These are phyloP conservation scores for Caenorhabditis doughertyi DNA, from an alignment of 2,888 invertebrate species.

Conservation along the genomic window DNA sequence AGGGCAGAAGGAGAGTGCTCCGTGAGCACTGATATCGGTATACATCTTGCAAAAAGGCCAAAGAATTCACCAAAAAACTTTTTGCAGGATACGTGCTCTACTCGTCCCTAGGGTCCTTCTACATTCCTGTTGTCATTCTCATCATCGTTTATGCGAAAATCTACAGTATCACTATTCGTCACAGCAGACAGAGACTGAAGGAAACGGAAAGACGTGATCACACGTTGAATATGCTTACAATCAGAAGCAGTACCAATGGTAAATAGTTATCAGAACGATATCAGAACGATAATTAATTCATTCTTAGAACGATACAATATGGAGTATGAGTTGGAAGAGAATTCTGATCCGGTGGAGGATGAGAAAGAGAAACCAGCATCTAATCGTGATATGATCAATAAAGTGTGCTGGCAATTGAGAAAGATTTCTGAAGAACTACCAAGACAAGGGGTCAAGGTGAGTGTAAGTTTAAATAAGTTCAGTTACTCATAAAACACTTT, in stretches of 20 bases:
- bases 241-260: conserved; percentile 60
- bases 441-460: conserved; percentile 58
- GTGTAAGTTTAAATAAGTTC: conserved; percentile 14
- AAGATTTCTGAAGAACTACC: conserved; percentile 69
- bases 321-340: conserved; percentile 73
- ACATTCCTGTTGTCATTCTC: conserved; percentile 92
- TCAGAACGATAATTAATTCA: not conserved
- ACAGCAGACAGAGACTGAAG: conserved; percentile 79
- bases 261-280: conserved; percentile 2
- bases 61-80: conserved; percentile 5
- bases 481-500: not conserved
- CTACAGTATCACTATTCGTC: conserved; percentile 81
- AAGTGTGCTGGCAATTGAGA: conserved; percentile 71
- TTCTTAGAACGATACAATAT: conserved; percentile 58
- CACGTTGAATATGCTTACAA: conserved; percentile 73
- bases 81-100: conserved; percentile 92
- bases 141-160: conserved; percentile 82
- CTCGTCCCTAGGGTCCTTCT: conserved; percentile 98
- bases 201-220: conserved; percentile 81
- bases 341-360: conserved; percentile 72
- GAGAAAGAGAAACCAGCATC: conserved; percentile 48
- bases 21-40: conserved; percentile 74
- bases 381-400: conserved; percentile 61
- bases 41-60: conserved; percentile 19
- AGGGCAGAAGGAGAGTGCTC: conserved; percentile 70